Base-by-base conservation (phyloP, 2,888 invertebrate genomes). In the Emmelina monodactyla region DNA sequence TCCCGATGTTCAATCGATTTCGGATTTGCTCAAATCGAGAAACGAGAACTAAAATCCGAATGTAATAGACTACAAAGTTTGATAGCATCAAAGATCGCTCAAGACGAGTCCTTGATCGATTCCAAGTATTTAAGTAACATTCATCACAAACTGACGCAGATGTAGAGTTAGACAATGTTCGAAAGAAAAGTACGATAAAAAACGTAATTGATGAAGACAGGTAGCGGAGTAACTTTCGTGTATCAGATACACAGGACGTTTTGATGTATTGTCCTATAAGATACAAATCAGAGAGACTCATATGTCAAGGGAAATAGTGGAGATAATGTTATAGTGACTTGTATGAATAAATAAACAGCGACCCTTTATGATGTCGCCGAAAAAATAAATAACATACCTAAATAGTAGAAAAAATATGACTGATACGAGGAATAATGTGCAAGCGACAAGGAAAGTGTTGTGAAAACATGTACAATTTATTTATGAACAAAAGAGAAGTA, bases 151-250 rank as follows among this genome's bases (percentile, higher is more conserved):
- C 44, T 46, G 51, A 49, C 55, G 57, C 55, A 57, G 63, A 61
- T 59, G 63, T n/a, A n/a, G n/a, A n/a, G n/a, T 59, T 61, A 66
- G 62, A 64, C 65, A 64, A 65, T 58, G 58, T 62, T 59, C 54
- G 58, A 60, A 58, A 50, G 48, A 49, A 58, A n/a, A 49, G 39
- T 44, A 42, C 51, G 55, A 58, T 62, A 64, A 71, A 75, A 72
- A 72, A 66, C 53, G 54, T 75, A 70, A 75, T 73, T 76, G 75
- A 78, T 76, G 72, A 62, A 62, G 72, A 71, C 71, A 73, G 70
- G 68, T 70, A 69, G 56, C 51, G 34, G 28, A 38, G 34, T 38
- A 34, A 37, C 34, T 14, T 25, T 10, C 7, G 3, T 7, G 30
- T 29, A 57, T 58, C 53, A 54, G 51, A 58, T 52, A 51, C 16